Conservation (phyloP, 2,797 vertebrate genomes). For the Cirrhinus mrigala region DNA sequence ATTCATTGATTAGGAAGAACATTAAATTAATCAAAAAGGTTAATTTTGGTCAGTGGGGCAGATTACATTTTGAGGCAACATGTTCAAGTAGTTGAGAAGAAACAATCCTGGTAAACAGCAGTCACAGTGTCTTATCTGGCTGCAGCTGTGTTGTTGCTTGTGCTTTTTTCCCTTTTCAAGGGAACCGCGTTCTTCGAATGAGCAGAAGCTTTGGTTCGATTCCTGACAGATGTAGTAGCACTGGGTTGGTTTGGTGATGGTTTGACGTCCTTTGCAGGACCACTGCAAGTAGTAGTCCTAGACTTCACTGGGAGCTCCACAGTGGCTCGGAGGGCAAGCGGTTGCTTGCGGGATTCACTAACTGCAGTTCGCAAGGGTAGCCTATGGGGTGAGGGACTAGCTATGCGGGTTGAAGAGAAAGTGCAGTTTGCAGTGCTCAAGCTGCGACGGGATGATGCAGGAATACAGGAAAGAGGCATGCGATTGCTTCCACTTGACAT, state of each 20-base stretch:
- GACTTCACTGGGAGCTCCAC: constrained; percentile 71
- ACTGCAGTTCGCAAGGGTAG: constrained; percentile 74
- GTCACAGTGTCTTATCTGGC: constrained; percentile 76
- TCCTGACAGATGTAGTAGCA: background rate
- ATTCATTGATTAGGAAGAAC: constrained; percentile 44
- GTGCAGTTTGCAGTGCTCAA: constrained; percentile 84
- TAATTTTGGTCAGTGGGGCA: constrained; percentile 52
- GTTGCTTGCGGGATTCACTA: constrained; percentile 67
- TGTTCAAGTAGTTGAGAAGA: constrained; percentile 62
- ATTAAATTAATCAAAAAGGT: constrained; percentile 42
- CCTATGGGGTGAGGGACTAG: constrained; percentile 91
- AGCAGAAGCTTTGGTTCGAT: constrained; percentile 52
- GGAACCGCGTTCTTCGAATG: constrained; percentile 61
- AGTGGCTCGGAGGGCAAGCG: constrained; percentile 73
- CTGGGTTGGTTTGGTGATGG: constrained; percentile 63
- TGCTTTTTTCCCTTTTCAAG: constrained; percentile 62
- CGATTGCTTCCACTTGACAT: constrained; percentile 74
- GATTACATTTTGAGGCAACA: constrained; percentile 65
- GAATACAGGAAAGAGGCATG: constrained; percentile 75
- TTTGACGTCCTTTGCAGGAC: constrained; percentile 67
- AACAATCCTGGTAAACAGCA: constrained; percentile 57
- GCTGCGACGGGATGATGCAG: constrained; percentile 79
- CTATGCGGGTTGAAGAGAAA: constrained; percentile 80
- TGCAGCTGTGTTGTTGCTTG: constrained; percentile 68
- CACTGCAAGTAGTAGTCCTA: constrained; percentile 61